Evolutionary conservation across 2,113 vertebrate species (phyloP), one percentile per base, ranked within the genome.

Genomic region (Syngnathoides biaculeatus): DNA sequence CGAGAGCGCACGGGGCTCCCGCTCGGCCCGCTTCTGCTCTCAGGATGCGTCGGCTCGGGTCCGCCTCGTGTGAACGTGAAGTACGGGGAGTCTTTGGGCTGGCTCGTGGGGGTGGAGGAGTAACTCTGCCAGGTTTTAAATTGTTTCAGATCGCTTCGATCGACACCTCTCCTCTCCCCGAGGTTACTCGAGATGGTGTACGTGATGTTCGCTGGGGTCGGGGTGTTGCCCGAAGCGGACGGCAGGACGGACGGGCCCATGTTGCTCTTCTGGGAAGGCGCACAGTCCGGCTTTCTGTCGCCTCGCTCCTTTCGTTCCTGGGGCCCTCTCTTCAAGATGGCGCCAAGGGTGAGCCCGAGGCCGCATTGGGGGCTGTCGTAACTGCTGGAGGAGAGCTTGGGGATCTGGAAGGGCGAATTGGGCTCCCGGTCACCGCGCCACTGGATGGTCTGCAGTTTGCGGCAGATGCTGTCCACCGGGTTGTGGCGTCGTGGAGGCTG

Each of bases 381-480:
- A 77, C 83, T 93, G 65, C 50, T 85, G 15, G 93, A 92, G 7
- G 90, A 93, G 38, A 94, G 91, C 61, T 93, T 95, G 1, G 93
- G 91, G 27, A 97, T 95, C 81, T 93, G 93, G 74, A 90, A 87
- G 0, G 88, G 80, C 0, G 92, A 90, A 65, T 94, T 91, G 6
- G 91, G 86, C 53, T 91, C 79, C 0, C 89, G 84, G 52, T 94
- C 94, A 81, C 88, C 86, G 52, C 92, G 89, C 89, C 91, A 93
- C 70, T 91, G 91, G 47, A 96, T 95, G 42, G 93, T 93, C 84
- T 89, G 93, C 60, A 98, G 90, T 76, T 97, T 98, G 67, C 93
- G 91, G 79, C 94, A 93, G 69, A 96, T 95, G 83, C 95, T 98
- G 82, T 95, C 93, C 74, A 96, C 93, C 0, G 96, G 96, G 74